Percentiles rank a stretch among this genome's conserved stretches.
phyloP scores from a whole-genome alignment of 1,140 invertebrate genomes.

The Drosophila sucinea region DNA sequence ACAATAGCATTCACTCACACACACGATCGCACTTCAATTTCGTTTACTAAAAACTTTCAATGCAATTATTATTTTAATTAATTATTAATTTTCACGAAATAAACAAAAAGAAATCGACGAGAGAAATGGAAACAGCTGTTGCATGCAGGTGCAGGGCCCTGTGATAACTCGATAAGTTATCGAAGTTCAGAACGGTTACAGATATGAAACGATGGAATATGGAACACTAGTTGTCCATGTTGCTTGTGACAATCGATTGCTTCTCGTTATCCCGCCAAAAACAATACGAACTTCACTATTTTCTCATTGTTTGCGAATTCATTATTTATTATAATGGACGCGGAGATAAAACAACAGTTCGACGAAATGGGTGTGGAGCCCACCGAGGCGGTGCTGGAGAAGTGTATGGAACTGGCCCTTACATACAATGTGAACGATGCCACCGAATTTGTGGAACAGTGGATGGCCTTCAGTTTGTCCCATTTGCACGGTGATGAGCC shows the following conservation, averaged over 20 bases:
- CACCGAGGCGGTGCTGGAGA: conserved; percentile 55
- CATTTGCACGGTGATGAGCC: conserved; percentile 85
- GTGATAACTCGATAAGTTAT: neutral
- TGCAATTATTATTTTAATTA: conserved; percentile 15
- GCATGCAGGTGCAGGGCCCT: conserved; percentile 26
- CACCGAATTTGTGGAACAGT: conserved; percentile 87
- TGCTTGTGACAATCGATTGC: neutral
- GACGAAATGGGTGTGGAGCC: conserved; percentile 80
- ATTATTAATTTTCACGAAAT: conserved; percentile 17
- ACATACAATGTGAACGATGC: conserved; percentile 85
- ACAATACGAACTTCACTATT: neutral
- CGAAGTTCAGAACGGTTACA: neutral
- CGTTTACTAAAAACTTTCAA: neutral
- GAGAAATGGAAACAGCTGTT: conserved; percentile 64
- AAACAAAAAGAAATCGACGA: conserved; percentile 58
- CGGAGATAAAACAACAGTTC: conserved; percentile 74
- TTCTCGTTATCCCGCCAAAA: conserved; percentile 59
- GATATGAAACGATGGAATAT: neutral
- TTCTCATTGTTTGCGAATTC: neutral
- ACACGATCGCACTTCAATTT: neutral
- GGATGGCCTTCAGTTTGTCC: conserved; percentile 87
- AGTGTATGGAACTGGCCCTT: conserved; percentile 85
- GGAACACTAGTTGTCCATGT: neutral
- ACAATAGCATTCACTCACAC: conserved; percentile 25
- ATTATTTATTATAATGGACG: conserved; percentile 51